A percentile compares a stretch with the other conserved stretches of the same genome.
These are phyloP conservation scores for Cephus nigrinus DNA, from an alignment of 2,888 invertebrate genomes.

Conservation along the genomic window DNA sequence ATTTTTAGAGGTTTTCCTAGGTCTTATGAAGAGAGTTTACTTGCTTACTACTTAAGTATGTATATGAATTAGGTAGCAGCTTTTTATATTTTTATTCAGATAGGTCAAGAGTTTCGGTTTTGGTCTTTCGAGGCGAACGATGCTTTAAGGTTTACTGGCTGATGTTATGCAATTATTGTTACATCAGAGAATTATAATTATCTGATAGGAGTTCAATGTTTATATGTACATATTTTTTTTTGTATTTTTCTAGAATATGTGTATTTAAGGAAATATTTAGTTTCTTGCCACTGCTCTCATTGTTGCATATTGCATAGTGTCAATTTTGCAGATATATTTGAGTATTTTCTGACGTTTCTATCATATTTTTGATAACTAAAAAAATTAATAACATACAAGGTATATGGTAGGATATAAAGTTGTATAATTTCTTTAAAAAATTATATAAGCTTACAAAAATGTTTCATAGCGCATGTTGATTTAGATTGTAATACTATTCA, in stretches of 20 bases:
- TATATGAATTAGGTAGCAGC: background rate
- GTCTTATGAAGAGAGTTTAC: background rate
- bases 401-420: background rate
- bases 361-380: too few species aligned
- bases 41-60: background rate
- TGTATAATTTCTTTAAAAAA: background rate
- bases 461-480: background rate
- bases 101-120: background rate
- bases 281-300: too few species aligned
- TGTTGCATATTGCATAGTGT: background rate
- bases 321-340: too few species aligned
- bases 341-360: too few species aligned
- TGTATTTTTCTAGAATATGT: too few species aligned
- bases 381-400: too few species aligned
- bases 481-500: background rate
- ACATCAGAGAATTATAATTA: too few species aligned
- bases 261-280: too few species aligned
- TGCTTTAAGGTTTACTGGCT: too few species aligned
- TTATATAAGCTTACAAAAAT: background rate
- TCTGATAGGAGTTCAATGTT: too few species aligned
- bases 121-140: background rate
- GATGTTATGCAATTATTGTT: too few species aligned
- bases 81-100: background rate
- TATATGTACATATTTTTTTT: too few species aligned
- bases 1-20: background rate